These are phyloP conservation scores for Procapra przewalskii DNA, from an alignment of 2,113 vertebrate genomes.

Conservation along the genomic window DNA sequence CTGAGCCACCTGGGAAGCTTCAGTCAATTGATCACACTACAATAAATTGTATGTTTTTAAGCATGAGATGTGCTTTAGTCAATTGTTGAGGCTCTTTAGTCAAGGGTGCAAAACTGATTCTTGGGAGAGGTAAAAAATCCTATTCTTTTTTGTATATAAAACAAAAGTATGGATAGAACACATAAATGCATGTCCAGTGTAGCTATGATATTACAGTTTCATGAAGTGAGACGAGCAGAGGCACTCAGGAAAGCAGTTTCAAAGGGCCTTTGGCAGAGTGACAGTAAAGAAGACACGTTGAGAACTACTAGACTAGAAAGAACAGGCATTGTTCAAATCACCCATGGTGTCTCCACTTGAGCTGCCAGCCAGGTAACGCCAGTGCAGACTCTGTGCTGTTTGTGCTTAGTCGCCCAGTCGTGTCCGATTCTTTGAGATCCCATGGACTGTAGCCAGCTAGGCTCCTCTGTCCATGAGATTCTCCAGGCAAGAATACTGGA, in stretches of 20 bases:
- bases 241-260: background rate
- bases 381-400: background rate
- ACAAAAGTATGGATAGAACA: background rate
- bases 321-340: background rate
- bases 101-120: background rate
- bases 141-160: background rate
- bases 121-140: background rate
- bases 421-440: background rate
- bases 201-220: background rate
- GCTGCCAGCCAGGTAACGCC: background rate
- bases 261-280: background rate
- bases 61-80: background rate
- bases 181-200: background rate
- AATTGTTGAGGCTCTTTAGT: background rate
- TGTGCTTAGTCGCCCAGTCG: background rate
- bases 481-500: background rate
- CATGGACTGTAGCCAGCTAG: background rate
- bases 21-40: background rate
- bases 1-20: background rate
- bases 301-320: background rate
- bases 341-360: background rate
- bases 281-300: background rate
- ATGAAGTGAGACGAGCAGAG: background rate
- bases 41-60: background rate
- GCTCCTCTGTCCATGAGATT: background rate